Base-by-base conservation (phyloP, 2,797 vertebrate genomes). In the Pteronotus mesoamericanus region DNA sequence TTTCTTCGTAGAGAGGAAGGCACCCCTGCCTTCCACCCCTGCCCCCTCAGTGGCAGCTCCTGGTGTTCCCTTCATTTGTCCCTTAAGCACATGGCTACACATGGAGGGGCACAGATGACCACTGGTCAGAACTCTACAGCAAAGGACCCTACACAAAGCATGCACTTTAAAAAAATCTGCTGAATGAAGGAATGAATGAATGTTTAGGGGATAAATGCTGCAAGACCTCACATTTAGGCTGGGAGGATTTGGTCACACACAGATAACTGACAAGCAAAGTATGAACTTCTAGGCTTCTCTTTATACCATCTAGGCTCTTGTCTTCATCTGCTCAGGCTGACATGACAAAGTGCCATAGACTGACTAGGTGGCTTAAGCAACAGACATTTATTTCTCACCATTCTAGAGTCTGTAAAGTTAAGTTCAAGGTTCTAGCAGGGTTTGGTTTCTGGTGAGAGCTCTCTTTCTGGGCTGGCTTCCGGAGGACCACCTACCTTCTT, bases 161-260 rank as follows among this genome's bases (percentile, higher is more conserved):
- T 14, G 37, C 10, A 11, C 37, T 68, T 37, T 21, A 37, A 59
- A 48, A 66, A 61, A 55, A 51, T 42, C 42, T 89, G 46, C 55
- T 92, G 22, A 44, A 44, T 16, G 59, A 66, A 39, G 29, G 32
- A 66, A 86, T 39, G 51, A 68, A 75, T 2, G 53, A 39, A 83
- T 48, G 44, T 78, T 44, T 64, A 55, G n/a, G 84, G 91, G 94
- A 77, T 72, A 91, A 71, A 64, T 2, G 26, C 24, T 66, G 72
- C 57, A 32, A 80, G 80, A 19, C 7, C 29, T 34, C 29, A 74
- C 66, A 34, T 3, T 12, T 21, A 89, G 75, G 53, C 72, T 19
- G 24, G 51, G n/a, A 72, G 6, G 16, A 66, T 44, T 29, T 48
- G 42, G 34, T 14, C 64, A 22, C 26, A 64, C 2, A 37, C 16